A percentile compares a stretch with the other conserved stretches of the same genome.
phyloP scores from a whole-genome alignment of 2,888 invertebrate species.

The Pecten maximus region DNA sequence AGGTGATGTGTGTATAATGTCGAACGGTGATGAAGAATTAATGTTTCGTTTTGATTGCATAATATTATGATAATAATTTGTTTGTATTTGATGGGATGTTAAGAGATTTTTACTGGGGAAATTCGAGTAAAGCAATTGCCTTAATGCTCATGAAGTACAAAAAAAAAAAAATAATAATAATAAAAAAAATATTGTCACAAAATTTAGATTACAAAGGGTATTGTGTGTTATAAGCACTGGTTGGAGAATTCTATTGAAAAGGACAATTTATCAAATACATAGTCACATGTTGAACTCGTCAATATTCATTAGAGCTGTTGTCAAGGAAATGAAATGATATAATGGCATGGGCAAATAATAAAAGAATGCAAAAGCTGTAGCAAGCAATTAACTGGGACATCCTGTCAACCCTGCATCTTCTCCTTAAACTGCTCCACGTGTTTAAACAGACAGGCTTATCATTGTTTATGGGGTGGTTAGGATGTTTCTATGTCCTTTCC shows the following conservation, averaged over 20 bases:
- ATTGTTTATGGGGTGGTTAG: neutral
- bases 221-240: neutral
- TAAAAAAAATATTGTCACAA: neutral
- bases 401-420: neutral
- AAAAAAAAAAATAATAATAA: too few relatives aligned
- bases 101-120: neutral
- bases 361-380: neutral
- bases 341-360: neutral
- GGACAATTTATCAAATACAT: neutral
- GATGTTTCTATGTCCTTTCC: neutral
- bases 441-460: neutral
- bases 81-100: neutral
- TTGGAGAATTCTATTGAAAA: neutral
- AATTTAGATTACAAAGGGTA: neutral
- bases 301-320: conserved; percentile 20
- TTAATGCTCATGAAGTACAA: neutral
- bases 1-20: too few relatives aligned
- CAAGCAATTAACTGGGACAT: neutral
- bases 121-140: neutral
- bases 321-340: conserved; percentile 23
- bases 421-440: neutral
- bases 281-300: neutral
- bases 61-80: neutral
- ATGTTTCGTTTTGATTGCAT: neutral
- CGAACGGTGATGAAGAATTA: too few relatives aligned